Base-by-base conservation (phyloP, 2,797 vertebrate genomes). In the Mus spretus region DNA sequence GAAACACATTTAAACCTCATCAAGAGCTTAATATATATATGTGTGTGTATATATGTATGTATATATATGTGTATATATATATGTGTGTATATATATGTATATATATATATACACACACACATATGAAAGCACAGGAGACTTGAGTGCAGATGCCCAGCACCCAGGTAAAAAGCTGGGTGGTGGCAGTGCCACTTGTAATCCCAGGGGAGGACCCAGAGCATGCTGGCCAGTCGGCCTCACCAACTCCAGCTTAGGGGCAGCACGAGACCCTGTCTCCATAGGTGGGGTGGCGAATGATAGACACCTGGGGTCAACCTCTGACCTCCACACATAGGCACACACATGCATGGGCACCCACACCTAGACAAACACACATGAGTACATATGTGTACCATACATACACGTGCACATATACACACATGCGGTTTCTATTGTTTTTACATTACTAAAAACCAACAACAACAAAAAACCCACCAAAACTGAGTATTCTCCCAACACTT, bases 401-500 rank as follows among this genome's bases (percentile, higher is more conserved):
- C 47, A 86, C 3, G 6, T 13, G 3, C 26, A 65, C 3, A 22
- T 17, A 55, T 5, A 72, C 14, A 72, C 65, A 72, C 19, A 31
- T 44, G 6, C 37, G 22, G 59, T 77, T 90, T 95, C 89, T 82
- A 28, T 20, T 84, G 40, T 31, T 90, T 77, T 92, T 90, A 91
- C n/a, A 81, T 4, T 84, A 37, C 24, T 19, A 88, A 93, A 91
- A 61, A 55, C 72, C 13, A 47, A 47, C 6, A 6, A 44, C 44
- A 44, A 44, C 44, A 44, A 44, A 44, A 44, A 5, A 44, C 37
- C 37, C 37, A 40, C 34, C 44, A 70, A 90, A 80, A 89, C 79
- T 11, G 40, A 91, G 47, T 65, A 55, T 50, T 93, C 83, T 91
- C 91, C 40, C 10, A 84, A 63, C 65, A 84, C 95, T 77, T 96